These are phyloP conservation scores for Callithrix jacchus DNA, from an alignment of 2,113 vertebrate genomes.

Conservation along the genomic window DNA sequence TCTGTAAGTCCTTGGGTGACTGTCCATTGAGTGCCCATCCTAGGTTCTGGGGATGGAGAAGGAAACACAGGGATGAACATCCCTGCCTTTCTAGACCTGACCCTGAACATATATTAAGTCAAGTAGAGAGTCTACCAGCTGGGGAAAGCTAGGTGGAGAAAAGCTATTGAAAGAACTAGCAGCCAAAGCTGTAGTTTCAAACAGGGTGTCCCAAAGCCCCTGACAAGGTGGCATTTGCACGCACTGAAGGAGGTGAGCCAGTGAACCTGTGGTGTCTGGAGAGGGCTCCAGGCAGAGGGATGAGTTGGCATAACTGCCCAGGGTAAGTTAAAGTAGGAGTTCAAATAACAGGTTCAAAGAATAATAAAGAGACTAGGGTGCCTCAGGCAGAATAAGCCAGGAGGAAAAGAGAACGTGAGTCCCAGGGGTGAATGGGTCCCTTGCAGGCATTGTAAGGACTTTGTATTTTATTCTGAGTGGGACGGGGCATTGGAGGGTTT, in stretches of 20 bases:
- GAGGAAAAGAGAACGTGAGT: not conserved
- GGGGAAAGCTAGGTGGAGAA: not conserved
- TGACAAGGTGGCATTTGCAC: not conserved
- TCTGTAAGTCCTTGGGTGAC: not conserved
- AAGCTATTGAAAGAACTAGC: not conserved
- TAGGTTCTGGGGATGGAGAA: not conserved
- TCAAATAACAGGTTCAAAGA: not conserved
- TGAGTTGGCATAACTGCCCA: rapidly evolving
- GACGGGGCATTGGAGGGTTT: not conserved
- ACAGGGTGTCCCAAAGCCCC: not conserved
- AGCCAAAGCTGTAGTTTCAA: not conserved
- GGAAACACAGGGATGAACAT: not conserved
- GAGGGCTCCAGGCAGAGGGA: not conserved
- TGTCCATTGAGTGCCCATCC: not conserved
- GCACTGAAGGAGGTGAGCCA: not conserved
- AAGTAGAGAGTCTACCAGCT: not conserved
- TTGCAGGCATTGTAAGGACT: not conserved
- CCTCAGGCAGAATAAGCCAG: rapidly evolving
- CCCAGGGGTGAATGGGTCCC: not conserved
- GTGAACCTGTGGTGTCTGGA: not conserved
- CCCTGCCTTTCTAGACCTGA: not conserved
- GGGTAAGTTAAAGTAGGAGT: too few species aligned
- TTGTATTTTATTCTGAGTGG: not conserved
- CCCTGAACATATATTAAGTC: rapidly evolving
- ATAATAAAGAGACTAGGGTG: not conserved